Base-by-base conservation (phyloP, 2,113 vertebrate species). In the Phyllostomus hastatus region DNA sequence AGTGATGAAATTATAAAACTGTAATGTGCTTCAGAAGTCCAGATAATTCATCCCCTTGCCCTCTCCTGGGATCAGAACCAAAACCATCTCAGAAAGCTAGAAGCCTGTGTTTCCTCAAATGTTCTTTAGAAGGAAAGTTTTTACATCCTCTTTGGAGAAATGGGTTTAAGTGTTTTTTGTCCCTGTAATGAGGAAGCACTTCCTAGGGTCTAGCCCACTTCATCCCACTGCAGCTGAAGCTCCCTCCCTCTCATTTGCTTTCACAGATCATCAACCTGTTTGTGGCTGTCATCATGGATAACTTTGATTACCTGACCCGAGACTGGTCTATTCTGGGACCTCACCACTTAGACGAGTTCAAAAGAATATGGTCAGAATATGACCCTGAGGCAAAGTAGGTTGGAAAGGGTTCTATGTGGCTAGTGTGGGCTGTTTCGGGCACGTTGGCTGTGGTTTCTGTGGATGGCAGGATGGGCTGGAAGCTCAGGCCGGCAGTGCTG, bases 261-360 rank as follows among this genome's bases (percentile, higher is more conserved):
- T 97, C 97, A 84, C 95, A 99, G 99, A 99, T 99, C 98, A 99
- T 99, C 97, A 99, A 99, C 96, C 98, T 99, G 90, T 99, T 99
- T 98, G 99, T 99, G 97, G 99, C 99, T 19, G 99, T 99, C 98
- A 99, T 99, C 98, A 99, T 99, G 99, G 99, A 99, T 98, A 99
- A 99, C 97, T 99, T 99, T 98, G 99, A 99, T 98, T 99, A 99
- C 98, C 98, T 99, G 87, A 99, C 99, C 19, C 99, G 99, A 81
- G 99, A 99, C 98, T 99, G 99, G 99, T 99, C 99, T 76, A 99
- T 99, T 97, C 98, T 99, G 97, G 99, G 99, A 59, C 99, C 99
- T 75, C 99, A 99, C 98, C 99, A 99, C 96, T 98, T 99, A 87
- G 99, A 99, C 82, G 99, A 99, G 97, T 99, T 99, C 98, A 99